Evolutionary conservation across 2,888 invertebrate genomes (phyloP).

Genomic region (Trachelus tabidus): DNA sequence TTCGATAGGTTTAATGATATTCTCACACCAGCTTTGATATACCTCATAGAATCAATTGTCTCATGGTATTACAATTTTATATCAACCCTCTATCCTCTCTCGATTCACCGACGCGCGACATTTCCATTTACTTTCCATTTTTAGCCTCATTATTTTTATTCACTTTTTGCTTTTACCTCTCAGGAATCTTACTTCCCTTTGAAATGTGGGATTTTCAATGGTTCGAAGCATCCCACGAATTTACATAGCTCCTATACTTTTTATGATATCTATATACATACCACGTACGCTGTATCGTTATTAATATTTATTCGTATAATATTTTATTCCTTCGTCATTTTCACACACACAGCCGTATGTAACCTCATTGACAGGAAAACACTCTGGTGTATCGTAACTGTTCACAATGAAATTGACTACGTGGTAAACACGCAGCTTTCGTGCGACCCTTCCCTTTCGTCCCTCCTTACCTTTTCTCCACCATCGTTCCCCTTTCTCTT

Average conservation of each 20-base stretch:
- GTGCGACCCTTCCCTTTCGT: neutral
- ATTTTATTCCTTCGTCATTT: neutral
- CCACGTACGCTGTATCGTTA: neutral
- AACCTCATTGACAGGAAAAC: neutral
- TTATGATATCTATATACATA: neutral
- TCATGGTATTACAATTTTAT: neutral
- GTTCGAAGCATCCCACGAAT: neutral
- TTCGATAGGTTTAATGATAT: neutral
- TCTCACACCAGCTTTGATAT: neutral
- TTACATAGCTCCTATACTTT: neutral
- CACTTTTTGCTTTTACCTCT: neutral
- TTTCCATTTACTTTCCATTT: neutral
- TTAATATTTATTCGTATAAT: neutral
- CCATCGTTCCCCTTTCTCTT: neutral
- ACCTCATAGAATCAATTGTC: neutral
- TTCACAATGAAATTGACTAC: neutral
- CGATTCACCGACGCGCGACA: neutral
- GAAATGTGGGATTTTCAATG: neutral
- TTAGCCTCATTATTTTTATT: neutral
- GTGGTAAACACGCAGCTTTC: neutral
- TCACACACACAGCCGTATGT: neutral
- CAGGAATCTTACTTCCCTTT: neutral
- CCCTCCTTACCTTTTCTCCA: neutral
- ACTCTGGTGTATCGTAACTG: neutral
- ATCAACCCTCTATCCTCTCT: neutral